A percentile compares a stretch with the other conserved stretches of the same genome.
Conservation (phyloP, 35 echinoderm and acorn worm species). For the Nesometra sesokonis region DNA sequence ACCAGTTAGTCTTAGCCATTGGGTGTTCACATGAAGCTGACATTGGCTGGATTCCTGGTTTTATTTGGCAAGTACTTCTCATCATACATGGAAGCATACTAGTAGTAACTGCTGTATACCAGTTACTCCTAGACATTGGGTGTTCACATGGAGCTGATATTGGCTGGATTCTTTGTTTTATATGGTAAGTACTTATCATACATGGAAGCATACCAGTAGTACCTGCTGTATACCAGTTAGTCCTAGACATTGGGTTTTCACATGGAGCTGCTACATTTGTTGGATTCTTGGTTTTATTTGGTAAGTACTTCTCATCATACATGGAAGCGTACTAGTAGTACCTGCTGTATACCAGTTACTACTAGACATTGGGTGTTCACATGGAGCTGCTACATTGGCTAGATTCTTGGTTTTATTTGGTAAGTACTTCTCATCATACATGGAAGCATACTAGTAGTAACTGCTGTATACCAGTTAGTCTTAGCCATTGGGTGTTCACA, state of each 20-base stretch:
- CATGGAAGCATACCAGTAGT: slow-evolving; percentile 57
- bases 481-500: slow-evolving; percentile 43
- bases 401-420: slow-evolving; percentile 66
- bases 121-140: slow-evolving; percentile 42
- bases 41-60: slow-evolving; percentile 53
- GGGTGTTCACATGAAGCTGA: slow-evolving; percentile 60
- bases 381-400: slow-evolving; percentile 61
- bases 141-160: slow-evolving; percentile 53
- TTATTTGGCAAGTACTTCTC: slow-evolving; percentile 54
- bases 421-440: slow-evolving; percentile 17
- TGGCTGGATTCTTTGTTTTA: slow-evolving; percentile 59
- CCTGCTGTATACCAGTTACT: slow-evolving; percentile 62
- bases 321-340: slow-evolving; percentile 52
- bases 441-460: slow-evolving; percentile 45
- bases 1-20: slow-evolving; percentile 37
- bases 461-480: slow-evolving; percentile 53
- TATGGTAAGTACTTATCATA: slow-evolving; percentile 55
- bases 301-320: slow-evolving; percentile 28
- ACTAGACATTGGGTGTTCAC: slow-evolving; percentile 35
- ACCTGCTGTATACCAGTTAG: slow-evolving; percentile 52
- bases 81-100: no score
- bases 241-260: slow-evolving; percentile 44
- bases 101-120: slow-evolving; percentile 40
- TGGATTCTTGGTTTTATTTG: slow-evolving; percentile 61
- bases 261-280: slow-evolving; percentile 61